Evolutionary conservation across 2,888 invertebrate species (phyloP), one percentile per base, ranked within the genome.

Genomic region (Teleiodes luculella): DNA sequence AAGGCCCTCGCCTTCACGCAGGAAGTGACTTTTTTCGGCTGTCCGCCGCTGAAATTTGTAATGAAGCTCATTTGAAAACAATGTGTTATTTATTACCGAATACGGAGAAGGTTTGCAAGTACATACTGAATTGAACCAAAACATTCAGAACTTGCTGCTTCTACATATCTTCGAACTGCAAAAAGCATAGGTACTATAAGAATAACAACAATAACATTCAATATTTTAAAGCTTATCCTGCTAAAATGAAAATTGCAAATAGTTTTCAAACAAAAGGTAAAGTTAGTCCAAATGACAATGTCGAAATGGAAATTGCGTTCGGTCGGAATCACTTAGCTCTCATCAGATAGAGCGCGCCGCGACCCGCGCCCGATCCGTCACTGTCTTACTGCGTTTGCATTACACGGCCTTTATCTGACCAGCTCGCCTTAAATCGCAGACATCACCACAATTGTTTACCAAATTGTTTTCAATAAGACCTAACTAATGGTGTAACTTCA

Each of bases 391-490:
- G 81, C 76, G 86, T 87, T 87, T 87, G 86, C 87, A 86, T 89
- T 88, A 82, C 86, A 80, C 78, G 73, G 82, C 84, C 76, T 86
- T 87, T 88, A 88, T 88, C 87, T 81, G 81, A 76, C 70, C 76
- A 69, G 78, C 79, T 78, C 76, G 76, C 72, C 74, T 83, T 79
- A 78, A 84, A 87, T 87, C 84, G 85, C 84, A 79, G 80, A 84
- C 86, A 86, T 86, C 84, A 78, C 78, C 81, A 74, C 75, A 70
- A 68, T 79, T 87, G 87, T 86, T 85, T 80, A 83, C 88, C 83
- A 84, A 88, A 89, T 87, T 85, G 86, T 86, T 87, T 87, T 82
- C 87, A 84, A 86, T 85, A 83, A 83, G 72, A 77, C 79, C 79
- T 79, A 80, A 79, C 76, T 80, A 86, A 84, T 83, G 80, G 77